phyloP scores from a whole-genome alignment of 2,113 vertebrate species.

The Lontra canadensis region DNA sequence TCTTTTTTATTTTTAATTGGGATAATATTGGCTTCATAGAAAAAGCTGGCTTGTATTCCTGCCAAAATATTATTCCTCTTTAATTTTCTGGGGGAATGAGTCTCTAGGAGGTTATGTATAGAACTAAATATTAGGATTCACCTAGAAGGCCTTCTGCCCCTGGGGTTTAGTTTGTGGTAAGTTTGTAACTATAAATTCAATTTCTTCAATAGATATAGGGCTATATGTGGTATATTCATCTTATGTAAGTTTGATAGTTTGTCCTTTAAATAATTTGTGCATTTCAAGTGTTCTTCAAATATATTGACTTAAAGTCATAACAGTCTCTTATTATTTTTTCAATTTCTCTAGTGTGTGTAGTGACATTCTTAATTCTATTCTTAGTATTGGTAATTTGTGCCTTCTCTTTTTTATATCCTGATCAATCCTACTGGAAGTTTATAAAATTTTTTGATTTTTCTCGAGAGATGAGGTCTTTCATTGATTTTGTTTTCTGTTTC shows the following conservation, averaged over 20 bases:
- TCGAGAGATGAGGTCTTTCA: background rate
- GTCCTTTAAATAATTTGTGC: background rate
- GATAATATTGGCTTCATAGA: background rate
- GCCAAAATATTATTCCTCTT: background rate
- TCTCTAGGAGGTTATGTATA: background rate
- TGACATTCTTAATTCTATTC: background rate
- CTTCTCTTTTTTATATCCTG: background rate
- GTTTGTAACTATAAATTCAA: background rate
- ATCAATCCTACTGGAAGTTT: background rate
- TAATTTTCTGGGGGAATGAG: background rate
- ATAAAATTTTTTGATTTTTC: background rate
- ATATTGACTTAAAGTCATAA: background rate
- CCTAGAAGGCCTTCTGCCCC: background rate
- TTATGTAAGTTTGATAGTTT: background rate
- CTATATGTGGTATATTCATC: background rate
- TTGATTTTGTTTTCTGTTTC: background rate
- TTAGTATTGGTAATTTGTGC: background rate
- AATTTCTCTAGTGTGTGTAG: background rate
- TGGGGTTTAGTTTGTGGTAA: background rate
- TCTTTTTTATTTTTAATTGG: background rate
- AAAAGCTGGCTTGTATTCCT: background rate
- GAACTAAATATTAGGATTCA: background rate
- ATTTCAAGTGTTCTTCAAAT: background rate
- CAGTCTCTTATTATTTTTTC: background rate
- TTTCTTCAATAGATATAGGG: background rate